A percentile compares a stretch with the other conserved stretches of the same genome.
phyloP scores from a whole-genome alignment of 1,140 invertebrate species.

The Matsumurasca onukii region DNA sequence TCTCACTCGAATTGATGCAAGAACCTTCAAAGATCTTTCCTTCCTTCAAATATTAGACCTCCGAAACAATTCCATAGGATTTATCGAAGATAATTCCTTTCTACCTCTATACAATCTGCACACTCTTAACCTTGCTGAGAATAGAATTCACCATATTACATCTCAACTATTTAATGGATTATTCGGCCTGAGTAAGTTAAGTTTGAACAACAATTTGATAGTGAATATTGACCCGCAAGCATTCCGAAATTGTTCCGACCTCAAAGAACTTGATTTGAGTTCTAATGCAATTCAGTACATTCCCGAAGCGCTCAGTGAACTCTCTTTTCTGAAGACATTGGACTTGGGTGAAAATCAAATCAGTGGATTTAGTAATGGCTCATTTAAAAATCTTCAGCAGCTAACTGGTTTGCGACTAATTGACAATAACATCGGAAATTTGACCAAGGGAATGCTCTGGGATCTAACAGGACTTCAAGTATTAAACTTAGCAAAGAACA shows the following conservation, averaged over 20 bases:
- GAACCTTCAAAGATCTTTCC: conserved; percentile 84
- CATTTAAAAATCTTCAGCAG: conserved; percentile 80
- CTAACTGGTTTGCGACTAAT: conserved; percentile 81
- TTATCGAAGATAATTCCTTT: conserved; percentile 85
- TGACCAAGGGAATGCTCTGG: conserved; percentile 82
- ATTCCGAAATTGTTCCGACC: conserved; percentile 86
- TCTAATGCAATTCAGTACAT: conserved; percentile 79
- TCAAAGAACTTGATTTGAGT: conserved; percentile 88
- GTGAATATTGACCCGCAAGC: conserved; percentile 76
- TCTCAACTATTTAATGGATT: conserved; percentile 81
- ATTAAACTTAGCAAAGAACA: conserved; percentile 84
- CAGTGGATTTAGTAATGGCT: conserved; percentile 72
- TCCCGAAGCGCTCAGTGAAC: conserved; percentile 77
- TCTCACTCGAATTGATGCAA: conserved; percentile 75
- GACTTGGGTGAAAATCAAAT: conserved; percentile 88
- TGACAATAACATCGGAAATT: conserved; percentile 83
- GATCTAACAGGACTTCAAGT: conserved; percentile 80
- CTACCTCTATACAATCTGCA: conserved; percentile 83
- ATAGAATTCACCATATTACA: conserved; percentile 77
- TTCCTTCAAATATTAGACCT: conserved; percentile 85
- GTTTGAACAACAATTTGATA: conserved; percentile 81
- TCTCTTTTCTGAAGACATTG: conserved; percentile 80
- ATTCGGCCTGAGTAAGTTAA: conserved; percentile 79
- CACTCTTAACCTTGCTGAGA: conserved; percentile 81
- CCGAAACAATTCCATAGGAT: conserved; percentile 82